Base-by-base conservation (phyloP, 2,888 invertebrate species). In the Mayetiola destructor region DNA sequence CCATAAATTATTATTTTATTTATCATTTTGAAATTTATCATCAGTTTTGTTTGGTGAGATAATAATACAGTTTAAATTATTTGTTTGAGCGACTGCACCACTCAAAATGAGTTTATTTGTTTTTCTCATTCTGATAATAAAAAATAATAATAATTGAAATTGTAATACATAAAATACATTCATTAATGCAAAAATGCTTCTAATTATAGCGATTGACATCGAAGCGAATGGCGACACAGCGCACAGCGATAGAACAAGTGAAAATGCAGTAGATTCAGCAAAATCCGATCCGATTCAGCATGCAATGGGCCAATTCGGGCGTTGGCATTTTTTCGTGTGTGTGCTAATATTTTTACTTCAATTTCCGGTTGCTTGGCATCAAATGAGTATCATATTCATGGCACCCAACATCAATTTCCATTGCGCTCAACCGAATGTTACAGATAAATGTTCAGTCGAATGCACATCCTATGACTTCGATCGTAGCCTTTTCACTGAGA, bases 301-400 rank as follows among this genome's bases (percentile, higher is more conserved):
- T 63, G 78, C 81, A 3, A 83, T 87, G 61, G 87, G 87, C 0
- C 76, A 79, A 30, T 77, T 86, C 58, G 85, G 85, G 5, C 77
- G 77, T 64, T 88, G 86, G 84, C 87, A 88, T 66, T 75, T 86
- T 60, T 77, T 80, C 74, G 77, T 86, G 56, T 84, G 84, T 62
- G 70, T 79, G 55, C 76, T 82, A 0, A 78, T 85, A 37, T 82
- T 84, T 61, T 72, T 85, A 10, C 78, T 82, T 57, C 87, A 87
- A 69, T 84, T 87, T 65, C 85, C 86, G 0, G 82, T 85, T 1
- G 86, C 85, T 0, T 88, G 86, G 85, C 85, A 86, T 66, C 85
- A 86, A 64, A 76, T 87, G 67, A 84, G 81, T 6, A 20, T 86
- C 60, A 82, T 87, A 59, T 87, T 88, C 65, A 76, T 86, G 60